These are phyloP conservation scores for Amphipoea lucens DNA, from an alignment of 2,888 invertebrate species.

Conservation along the genomic window DNA sequence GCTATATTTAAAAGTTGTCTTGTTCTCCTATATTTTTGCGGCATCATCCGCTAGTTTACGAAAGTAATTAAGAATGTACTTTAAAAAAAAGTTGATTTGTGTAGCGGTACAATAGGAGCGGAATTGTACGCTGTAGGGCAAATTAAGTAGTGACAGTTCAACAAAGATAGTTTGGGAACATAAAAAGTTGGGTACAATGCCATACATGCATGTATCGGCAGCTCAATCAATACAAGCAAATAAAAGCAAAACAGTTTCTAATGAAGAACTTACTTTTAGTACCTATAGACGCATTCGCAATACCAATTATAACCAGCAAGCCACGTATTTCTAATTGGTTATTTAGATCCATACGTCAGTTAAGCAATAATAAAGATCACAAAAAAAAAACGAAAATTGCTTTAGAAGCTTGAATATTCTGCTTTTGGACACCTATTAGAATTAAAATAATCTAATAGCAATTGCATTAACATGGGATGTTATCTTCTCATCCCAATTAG, in stretches of 20 bases:
- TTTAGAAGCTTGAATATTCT: not conserved
- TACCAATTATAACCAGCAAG: not conserved
- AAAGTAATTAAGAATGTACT: not conserved
- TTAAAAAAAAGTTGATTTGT: slow-evolving; percentile 16
- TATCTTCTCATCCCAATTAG: not conserved
- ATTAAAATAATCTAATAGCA: not conserved
- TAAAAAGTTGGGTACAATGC: slow-evolving; percentile 36
- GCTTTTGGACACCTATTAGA: not conserved
- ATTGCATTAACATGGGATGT: not conserved
- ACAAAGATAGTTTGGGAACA: slow-evolving; percentile 26
- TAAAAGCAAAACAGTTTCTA: slow-evolving; percentile 13
- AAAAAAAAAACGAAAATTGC: not conserved
- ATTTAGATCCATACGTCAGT: not conserved
- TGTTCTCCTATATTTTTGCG: slow-evolving; percentile 35
- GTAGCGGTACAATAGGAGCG: slow-evolving; percentile 19
- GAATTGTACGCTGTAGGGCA: slow-evolving; percentile 14
- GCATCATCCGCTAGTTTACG: not conserved
- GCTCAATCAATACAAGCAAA: slow-evolving; percentile 4
- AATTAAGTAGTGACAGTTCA: slow-evolving; percentile 30
- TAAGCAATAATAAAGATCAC: not conserved
- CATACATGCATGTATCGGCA: not conserved
- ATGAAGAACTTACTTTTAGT: slow-evolving; percentile 23
- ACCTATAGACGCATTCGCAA: not conserved
- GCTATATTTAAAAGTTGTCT: slow-evolving; percentile 8
- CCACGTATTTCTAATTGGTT: slow-evolving; percentile 14